Base-by-base conservation (phyloP, 2,113 vertebrate genomes). In the Nesogale talazaci region DNA sequence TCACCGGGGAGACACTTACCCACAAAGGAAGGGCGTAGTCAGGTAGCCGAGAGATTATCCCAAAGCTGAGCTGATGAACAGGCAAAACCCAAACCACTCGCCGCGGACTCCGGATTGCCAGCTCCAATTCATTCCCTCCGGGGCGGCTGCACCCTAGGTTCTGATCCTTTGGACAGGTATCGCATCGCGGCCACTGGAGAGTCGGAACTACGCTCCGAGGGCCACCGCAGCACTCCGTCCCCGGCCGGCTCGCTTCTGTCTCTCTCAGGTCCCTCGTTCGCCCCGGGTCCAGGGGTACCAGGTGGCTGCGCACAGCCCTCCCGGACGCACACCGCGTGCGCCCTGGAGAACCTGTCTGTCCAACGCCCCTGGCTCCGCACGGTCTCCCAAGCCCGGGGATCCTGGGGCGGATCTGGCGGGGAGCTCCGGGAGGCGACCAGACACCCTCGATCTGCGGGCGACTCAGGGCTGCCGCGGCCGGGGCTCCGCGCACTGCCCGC, bases 391-490 rank as follows among this genome's bases (percentile, higher is more conserved):
- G 6, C 70, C 72, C 31, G 11, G 25, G 31, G 75, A 36, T 36
- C 34, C 22, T 29, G 38, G 67, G 42, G 61, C 9, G 5, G 19
- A 61, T n/a, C 25, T 25, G 31, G 89, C n/a, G 95, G 96, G 92
- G 90, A 40, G 93, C 86, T 88, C 90, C 78, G 42, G 38, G 42
- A 31, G 42, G 27, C 95, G 95, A 97, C 97, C 95, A 96, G 97
- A 96, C 97, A 96, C 96, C 95, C 98, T 98, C 98, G 97, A 98
- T 97, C 96, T 96, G 98, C 94, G 94, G 59, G 97, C 95, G 96
- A 97, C 96, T 97, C 97, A 94, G 95, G 95, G 97, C 96, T 96
- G 97, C 94, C 96, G 92, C 90, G 85, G 94, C 95, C 96, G 96
- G 94, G 79, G 96, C 95, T 96, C 92, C 1, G 72, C 34, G 83